A percentile compares a stretch with the other conserved stretches of the same genome.
Evolutionary conservation across 2,888 invertebrate genomes (phyloP).

Genomic region (Pterostichus madidus): DNA sequence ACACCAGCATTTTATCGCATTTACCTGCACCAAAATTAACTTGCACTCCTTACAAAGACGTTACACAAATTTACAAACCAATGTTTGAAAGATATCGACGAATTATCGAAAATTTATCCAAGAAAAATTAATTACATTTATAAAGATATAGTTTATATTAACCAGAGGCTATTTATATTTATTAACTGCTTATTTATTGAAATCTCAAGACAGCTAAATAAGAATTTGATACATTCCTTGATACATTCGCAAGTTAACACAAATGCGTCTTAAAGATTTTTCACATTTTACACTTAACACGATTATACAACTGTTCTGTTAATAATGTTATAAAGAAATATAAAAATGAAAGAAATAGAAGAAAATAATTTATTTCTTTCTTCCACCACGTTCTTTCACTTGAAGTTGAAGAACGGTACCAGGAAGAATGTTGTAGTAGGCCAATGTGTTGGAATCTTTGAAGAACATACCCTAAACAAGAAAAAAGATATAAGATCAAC

Average conservation of each 20-base stretch:
- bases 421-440: slow-evolving; percentile 95
- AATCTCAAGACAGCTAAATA: slow-evolving; percentile 20
- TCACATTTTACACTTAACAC: slow-evolving; percentile 28
- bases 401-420: slow-evolving; percentile 92
- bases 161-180: slow-evolving; percentile 25
- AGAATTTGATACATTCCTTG: not conserved
- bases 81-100: slow-evolving; percentile 85
- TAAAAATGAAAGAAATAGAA: slow-evolving; percentile 13
- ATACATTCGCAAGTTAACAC: slow-evolving; percentile 39
- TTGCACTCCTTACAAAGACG: slow-evolving; percentile 87
- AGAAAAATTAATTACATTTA: not conserved
- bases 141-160: not conserved
- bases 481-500: not conserved
- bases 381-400: slow-evolving; percentile 97
- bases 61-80: slow-evolving; percentile 85
- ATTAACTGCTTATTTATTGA: not conserved
- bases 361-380: slow-evolving; percentile 88
- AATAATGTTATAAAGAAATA: slow-evolving; percentile 38
- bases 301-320: slow-evolving; percentile 43
- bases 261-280: not conserved
- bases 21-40: slow-evolving; percentile 80
- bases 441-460: slow-evolving; percentile 96
- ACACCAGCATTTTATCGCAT: slow-evolving; percentile 77
- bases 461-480: slow-evolving; percentile 94
- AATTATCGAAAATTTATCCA: slow-evolving; percentile 72